These are phyloP conservation scores for Tautogolabrus adspersus DNA, from an alignment of 2,113 vertebrate species.

Conservation along the genomic window DNA sequence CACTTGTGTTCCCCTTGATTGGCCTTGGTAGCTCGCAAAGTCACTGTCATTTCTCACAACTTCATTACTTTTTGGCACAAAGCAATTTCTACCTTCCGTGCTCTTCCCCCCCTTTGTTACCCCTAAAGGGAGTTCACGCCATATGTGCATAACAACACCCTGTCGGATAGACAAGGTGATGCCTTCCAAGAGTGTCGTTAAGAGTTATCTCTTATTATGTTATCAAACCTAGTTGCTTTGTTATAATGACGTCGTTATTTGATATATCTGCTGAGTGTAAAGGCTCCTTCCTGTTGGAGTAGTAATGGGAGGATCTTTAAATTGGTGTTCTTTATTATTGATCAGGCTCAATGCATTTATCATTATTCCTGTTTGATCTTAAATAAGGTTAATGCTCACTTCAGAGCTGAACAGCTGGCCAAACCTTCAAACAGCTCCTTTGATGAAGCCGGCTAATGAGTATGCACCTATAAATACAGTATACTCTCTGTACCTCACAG, in stretches of 20 bases:
- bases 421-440: conserved; percentile 25
- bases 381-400: conserved; percentile 48
- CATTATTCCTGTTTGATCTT: conserved; percentile 41
- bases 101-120: conserved; percentile 59
- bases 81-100: conserved; percentile 73
- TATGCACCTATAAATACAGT: conserved; percentile 5
- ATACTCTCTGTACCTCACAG: not conserved
- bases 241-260: conserved; percentile 1
- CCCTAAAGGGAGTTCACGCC: conserved; percentile 76
- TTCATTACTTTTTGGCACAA: conserved; percentile 80
- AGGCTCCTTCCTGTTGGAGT: conserved; percentile 15
- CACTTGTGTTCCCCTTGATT: conserved; percentile 72
- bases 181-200: conserved; percentile 36
- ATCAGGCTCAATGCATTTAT: conserved; percentile 34
- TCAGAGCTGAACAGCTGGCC: conserved; percentile 21
- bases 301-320: conserved; percentile 17
- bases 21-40: conserved; percentile 77
- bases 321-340: conserved; percentile 26
- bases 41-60: conserved; percentile 79
- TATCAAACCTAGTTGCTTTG: conserved; percentile 24
- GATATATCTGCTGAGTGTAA: conserved; percentile 12
- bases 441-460: conserved; percentile 33
- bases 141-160: conserved; percentile 77
- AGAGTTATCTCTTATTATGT: conserved; percentile 27
- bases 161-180: conserved; percentile 59